These are phyloP conservation scores for Ranitomeya variabilis DNA, from an alignment of 2,113 vertebrate species.

Conservation along the genomic window DNA sequence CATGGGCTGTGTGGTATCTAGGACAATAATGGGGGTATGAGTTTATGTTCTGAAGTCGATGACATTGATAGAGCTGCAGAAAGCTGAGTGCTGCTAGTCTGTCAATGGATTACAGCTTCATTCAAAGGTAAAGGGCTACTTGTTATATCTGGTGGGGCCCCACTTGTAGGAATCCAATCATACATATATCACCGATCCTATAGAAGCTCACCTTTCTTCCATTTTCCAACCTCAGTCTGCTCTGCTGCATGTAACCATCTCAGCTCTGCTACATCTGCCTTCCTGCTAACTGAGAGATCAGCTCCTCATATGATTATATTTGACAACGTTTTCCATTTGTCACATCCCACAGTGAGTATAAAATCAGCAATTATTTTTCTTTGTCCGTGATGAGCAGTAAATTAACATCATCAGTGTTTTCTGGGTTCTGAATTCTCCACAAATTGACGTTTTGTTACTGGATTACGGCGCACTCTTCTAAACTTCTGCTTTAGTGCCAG, in stretches of 20 bases:
- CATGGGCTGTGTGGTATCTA: too few species aligned
- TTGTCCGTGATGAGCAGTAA: background rate
- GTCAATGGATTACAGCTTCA: too few species aligned
- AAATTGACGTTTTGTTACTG: background rate
- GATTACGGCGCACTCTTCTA: background rate
- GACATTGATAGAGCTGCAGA: too few species aligned
- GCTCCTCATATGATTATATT: background rate
- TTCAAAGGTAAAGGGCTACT: too few species aligned
- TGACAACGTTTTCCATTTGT: background rate
- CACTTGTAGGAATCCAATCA: too few species aligned
- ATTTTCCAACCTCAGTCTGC: background rate
- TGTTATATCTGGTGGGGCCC: too few species aligned
- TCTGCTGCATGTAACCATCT: background rate
- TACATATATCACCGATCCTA: background rate
- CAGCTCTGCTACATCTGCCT: background rate
- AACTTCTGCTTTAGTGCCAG: background rate
- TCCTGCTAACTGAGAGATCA: background rate
- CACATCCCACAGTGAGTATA: background rate
- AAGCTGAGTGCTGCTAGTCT: too few species aligned
- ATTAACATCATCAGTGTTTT: conserved; percentile 6
- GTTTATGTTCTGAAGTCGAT: too few species aligned
- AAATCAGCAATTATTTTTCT: background rate
- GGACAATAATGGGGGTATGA: too few species aligned
- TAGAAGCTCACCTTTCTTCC: background rate
- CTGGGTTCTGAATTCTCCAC: background rate